These are phyloP conservation scores for Syrmaticus mikado DNA, from an alignment of 2,113 vertebrate genomes.

Conservation along the genomic window DNA sequence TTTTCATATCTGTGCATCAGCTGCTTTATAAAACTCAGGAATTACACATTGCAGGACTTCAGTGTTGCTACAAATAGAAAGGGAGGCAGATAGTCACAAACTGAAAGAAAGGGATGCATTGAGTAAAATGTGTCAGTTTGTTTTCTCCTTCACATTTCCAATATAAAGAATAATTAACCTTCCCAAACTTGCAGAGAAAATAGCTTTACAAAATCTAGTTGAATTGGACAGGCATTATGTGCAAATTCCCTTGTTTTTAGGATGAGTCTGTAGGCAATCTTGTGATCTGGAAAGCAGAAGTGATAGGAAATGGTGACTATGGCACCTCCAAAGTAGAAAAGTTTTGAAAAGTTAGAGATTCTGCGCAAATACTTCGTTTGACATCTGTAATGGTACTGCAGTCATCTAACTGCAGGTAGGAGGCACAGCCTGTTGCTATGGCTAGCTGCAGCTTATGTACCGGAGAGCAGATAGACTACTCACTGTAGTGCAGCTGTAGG, in stretches of 20 bases:
- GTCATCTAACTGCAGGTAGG: not conserved
- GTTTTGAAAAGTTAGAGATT: not conserved
- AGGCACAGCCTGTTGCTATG: not conserved
- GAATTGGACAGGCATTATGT: not conserved
- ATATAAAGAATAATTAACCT: not conserved
- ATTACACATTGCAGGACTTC: not conserved
- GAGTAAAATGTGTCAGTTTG: not conserved
- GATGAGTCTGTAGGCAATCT: not conserved
- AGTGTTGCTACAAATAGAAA: not conserved
- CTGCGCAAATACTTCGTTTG: not conserved
- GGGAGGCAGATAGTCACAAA: not conserved
- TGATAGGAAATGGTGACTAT: rapidly evolving
- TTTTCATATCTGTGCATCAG: not conserved
- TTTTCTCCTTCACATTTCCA: not conserved
- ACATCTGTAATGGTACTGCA: not conserved
- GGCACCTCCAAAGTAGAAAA: not conserved
- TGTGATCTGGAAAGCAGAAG: not conserved
- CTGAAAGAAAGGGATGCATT: not conserved
- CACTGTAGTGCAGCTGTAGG: not conserved
- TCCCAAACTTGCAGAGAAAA: not conserved
- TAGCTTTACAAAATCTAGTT: not conserved
- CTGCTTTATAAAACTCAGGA: not conserved
- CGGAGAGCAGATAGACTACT: not conserved
- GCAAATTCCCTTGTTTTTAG: not conserved
- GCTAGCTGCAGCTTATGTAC: rapidly evolving